phyloP scores from a whole-genome alignment of 1,140 invertebrate genomes.

The Drosophila mauritiana region DNA sequence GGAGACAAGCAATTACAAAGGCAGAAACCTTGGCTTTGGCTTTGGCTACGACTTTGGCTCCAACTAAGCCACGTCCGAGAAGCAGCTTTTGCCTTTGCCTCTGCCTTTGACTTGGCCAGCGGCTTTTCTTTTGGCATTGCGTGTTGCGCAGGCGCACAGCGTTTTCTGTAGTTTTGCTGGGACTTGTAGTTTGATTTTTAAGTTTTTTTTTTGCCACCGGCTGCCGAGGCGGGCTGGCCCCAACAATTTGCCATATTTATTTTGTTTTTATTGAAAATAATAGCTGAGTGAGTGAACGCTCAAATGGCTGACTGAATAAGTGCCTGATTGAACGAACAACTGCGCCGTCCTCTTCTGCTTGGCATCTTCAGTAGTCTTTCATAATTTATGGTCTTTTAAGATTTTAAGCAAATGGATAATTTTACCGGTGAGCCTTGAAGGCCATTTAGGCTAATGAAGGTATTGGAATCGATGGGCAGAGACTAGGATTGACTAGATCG shows the following conservation, averaged over 20 bases:
- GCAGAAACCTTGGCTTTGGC: slow-evolving; percentile 57
- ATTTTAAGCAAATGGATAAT: slow-evolving; percentile 43
- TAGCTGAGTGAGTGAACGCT: slow-evolving; percentile 24
- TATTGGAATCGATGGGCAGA: slow-evolving; percentile 23
- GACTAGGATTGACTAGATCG: slow-evolving; percentile 1
- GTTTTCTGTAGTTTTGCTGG: slow-evolving; percentile 12
- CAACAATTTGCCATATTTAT: slow-evolving; percentile 55
- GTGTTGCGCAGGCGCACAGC: slow-evolving; percentile 52
- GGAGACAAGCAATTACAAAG: slow-evolving; percentile 51
- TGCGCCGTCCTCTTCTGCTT: slow-evolving; percentile 15
- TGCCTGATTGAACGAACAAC: slow-evolving; percentile 27
- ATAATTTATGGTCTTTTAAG: slow-evolving; percentile 42
- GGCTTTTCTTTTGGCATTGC: slow-evolving; percentile 52
- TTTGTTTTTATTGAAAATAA: slow-evolving; percentile 59
- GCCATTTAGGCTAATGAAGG: slow-evolving; percentile 38
- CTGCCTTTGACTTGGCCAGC: slow-evolving; percentile 3
- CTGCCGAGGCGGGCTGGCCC: slow-evolving; percentile 31
- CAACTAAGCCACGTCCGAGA: slow-evolving; percentile 1
- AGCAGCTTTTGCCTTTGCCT: slow-evolving; percentile 1
- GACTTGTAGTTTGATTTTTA: slow-evolving; percentile 15
- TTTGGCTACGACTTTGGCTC: slow-evolving; percentile 18
- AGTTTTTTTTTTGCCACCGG: slow-evolving; percentile 12
- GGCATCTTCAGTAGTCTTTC: neutral
- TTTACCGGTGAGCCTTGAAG: slow-evolving; percentile 45
- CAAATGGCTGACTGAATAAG: slow-evolving; percentile 11